These are phyloP conservation scores for Platichthys stellatus DNA, from an alignment of 2,113 vertebrate genomes.

Conservation along the genomic window DNA sequence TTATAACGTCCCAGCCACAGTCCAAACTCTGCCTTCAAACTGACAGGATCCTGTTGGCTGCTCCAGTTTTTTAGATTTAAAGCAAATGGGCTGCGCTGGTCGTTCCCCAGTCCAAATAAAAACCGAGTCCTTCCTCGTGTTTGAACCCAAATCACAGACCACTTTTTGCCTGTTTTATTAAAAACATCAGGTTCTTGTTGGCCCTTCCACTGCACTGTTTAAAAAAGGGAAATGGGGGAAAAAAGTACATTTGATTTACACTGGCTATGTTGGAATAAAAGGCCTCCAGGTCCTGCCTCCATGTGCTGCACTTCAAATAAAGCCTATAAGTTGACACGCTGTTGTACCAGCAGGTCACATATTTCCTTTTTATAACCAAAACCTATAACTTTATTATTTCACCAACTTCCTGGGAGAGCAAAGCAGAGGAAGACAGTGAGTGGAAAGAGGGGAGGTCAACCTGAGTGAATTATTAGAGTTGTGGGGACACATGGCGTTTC, in stretches of 20 bases:
- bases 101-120: neutral
- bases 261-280: slow-evolving; percentile 4
- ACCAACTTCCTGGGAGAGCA: neutral
- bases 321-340: neutral
- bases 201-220: neutral
- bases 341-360: neutral
- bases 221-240: neutral
- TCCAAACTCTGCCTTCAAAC: slow-evolving; percentile 18
- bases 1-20: neutral
- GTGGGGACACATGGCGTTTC: neutral
- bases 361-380: neutral
- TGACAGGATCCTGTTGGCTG: slow-evolving; percentile 10
- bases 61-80: slow-evolving; percentile 26
- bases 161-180: neutral
- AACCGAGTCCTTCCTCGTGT: neutral
- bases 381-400: neutral
- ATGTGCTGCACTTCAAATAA: slow-evolving; percentile 4
- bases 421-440: neutral
- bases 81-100: slow-evolving; percentile 12
- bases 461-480: slow-evolving; percentile 9
- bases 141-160: slow-evolving; percentile 7
- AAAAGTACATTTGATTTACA: slow-evolving; percentile 24
- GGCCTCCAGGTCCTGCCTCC: neutral
- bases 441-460: neutral
- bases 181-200: slow-evolving; percentile 9